Conservation (phyloP, 2,113 vertebrate species). For the Apodemus sylvaticus region DNA sequence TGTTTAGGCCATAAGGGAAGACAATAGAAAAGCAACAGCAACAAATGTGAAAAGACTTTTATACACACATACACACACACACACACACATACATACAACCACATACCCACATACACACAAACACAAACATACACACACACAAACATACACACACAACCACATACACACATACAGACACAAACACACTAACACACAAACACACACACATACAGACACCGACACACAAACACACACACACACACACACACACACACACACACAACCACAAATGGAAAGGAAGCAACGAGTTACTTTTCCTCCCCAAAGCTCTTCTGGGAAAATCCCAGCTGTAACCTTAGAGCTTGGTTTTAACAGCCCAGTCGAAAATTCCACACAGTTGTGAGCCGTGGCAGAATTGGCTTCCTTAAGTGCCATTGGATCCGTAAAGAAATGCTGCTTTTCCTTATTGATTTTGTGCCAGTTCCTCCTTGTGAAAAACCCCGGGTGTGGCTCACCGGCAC, state of each 20-base stretch:
- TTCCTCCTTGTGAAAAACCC: conserved; percentile 70
- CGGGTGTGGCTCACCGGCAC: conserved; percentile 41
- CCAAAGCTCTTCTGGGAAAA: conserved; percentile 72
- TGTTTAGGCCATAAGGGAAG: conserved; percentile 31
- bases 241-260: conserved; percentile 11
- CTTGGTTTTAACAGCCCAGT: conserved; percentile 52
- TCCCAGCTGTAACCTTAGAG: conserved; percentile 36
- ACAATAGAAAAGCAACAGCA: background rate
- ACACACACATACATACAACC: no score
- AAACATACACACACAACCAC: conserved; percentile 39
- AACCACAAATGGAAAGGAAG: conserved; percentile 53
- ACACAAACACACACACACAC: conserved; percentile 56
- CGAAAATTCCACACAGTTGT: conserved; percentile 55
- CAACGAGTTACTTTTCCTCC: conserved; percentile 55
- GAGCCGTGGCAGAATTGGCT: conserved; percentile 49
- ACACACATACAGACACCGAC: conserved; percentile 39
- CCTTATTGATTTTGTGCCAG: conserved; percentile 65
- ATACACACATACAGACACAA: conserved; percentile 18
- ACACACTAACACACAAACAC: conserved; percentile 50
- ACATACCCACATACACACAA: conserved; percentile 4
- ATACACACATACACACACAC: conserved; percentile 45
- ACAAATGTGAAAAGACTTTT: conserved; percentile 41
- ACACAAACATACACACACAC: no score
- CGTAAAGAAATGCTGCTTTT: conserved; percentile 66
- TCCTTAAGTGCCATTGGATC: conserved; percentile 59